Evolutionary conservation across 2,797 vertebrate genomes (phyloP), one percentile per base, ranked within the genome.

Genomic region (Enteromius trimaculatus): DNA sequence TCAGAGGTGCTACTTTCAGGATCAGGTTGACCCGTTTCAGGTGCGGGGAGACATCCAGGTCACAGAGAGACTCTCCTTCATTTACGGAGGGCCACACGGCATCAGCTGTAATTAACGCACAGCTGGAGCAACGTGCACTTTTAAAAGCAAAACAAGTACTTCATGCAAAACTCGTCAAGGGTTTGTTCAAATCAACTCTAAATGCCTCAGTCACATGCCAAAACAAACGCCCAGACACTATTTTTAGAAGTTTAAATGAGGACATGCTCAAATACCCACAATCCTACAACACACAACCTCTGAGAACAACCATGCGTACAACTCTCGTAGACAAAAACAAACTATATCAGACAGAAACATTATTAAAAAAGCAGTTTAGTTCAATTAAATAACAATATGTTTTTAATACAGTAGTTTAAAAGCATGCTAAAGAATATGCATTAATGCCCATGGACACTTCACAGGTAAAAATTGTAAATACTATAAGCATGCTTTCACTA

Each of bases 11-110:
- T 87, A 80, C 77, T 88, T 77, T 88, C 84, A 89, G 87, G 78
- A 91, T 90, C 81, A 42, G 77, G 42, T 69, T 88, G 90, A 92
- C 90, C 88, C 86, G 88, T 81, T 82, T 90, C 84, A 86, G 82
- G 85, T 58, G 60, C 17, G 7, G 68, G 79, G 75, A 87, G 82
- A 76, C 29, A 44, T 44, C 16, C 34, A 70, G 81, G 82, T 64
- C 75, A 86, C 80, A 83, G 85, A 68, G 85, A 77, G 76, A 66
- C 42, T 37, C 88, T 90, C 62, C 90, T 92, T 90, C 60, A 87
- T 89, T 92, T 92, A 92, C 89, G 85, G 85, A 72, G 82, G 89
- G 86, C 89, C 44, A 26, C 76, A 31, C 14, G 31, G 8, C 66
- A 60, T 71, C 80, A 78, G 66, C 58, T 77, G 83, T 80, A 74